Base-by-base conservation (phyloP, 2,888 invertebrate species). In the Agrilus biguttatus region DNA sequence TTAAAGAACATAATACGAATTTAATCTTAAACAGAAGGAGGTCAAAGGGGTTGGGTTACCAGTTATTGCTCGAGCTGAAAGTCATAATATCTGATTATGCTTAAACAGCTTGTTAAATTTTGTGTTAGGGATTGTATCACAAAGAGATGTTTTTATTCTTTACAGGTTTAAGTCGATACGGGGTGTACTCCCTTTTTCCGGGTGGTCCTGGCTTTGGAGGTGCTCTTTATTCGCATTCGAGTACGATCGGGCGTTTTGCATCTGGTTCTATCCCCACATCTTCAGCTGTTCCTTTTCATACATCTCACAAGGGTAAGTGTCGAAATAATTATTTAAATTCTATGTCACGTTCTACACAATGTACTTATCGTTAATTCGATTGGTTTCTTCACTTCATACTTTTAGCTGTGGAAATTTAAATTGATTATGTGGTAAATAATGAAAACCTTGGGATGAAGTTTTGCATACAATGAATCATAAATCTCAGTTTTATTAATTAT, bases 111-210 rank as follows among this genome's bases (percentile, higher is more conserved):
- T 36, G 34, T 43, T 28, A 28, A 10, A 28, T 21, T 21, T 21
- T 6, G 21, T 21, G 21, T 21, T 21, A 10, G 28, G 28, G 10
- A 28, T 28, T 28, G 8, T 10, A 10, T 28, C 10, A 10, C 28
- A 28, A 28, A 28, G 8, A 28, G 37, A 42, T 13, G 34, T 34
- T 49, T 48, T 43, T 41, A 37, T 53, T 51, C 52, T 52, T 66
- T 64, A 40, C 71, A 80, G 80, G 78, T 68, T 75, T 76, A 60
- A 71, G 73, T 60, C 74, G 80, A 54, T 80, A 78, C 65, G 80
- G 80, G 51, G 72, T 80, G 50, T 81, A 80, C 63, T 80, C 80
- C 52, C 68, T 80, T 64, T 80, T 80, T 66, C 79, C 77, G 45
- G 65, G 63, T 8, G 60, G 60, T 14, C 60, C 67, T 51, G 65